Percentiles rank a stretch among this genome's conserved stretches.
Evolutionary conservation across 2,888 invertebrate genomes (phyloP).

Genomic region (Branchipolynoe longqiensis): DNA sequence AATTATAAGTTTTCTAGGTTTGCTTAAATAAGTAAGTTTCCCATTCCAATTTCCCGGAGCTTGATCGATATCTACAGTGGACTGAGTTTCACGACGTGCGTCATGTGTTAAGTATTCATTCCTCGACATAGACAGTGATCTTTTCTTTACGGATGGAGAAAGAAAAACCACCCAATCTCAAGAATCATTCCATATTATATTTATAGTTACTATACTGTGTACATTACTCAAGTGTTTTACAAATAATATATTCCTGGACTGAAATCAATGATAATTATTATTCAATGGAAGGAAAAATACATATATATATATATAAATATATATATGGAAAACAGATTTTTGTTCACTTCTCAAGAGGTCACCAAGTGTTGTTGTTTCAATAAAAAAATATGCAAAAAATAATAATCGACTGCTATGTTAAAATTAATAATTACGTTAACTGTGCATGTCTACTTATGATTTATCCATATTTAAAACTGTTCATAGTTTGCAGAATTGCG

Average conservation of each 20-base stretch:
- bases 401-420: not conserved
- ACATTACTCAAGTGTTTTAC: constrained; percentile 42
- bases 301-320: too few relatives aligned
- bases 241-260: constrained; percentile 24
- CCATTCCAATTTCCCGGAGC: too few relatives aligned
- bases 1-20: too few relatives aligned
- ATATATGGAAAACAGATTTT: constrained; percentile 26
- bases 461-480: too few relatives aligned
- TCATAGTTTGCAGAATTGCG: too few relatives aligned
- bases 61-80: too few relatives aligned
- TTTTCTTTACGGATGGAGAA: constrained; percentile 14
- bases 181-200: constrained; percentile 32
- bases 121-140: not conserved
- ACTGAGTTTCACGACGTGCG: constrained; percentile 12
- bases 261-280: constrained; percentile 13
- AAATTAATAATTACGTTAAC: too few relatives aligned
- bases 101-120: too few relatives aligned
- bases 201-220: constrained; percentile 20
- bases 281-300: too few relatives aligned
- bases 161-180: too few relatives aligned
- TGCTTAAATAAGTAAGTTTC: too few relatives aligned
- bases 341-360: constrained; percentile 51
- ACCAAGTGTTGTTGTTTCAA: constrained; percentile 51
- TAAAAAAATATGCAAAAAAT: constrained; percentile 36
- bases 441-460: too few relatives aligned